These are phyloP conservation scores for Melieria picta DNA, from an alignment of 2,888 invertebrate species.

Conservation along the genomic window DNA sequence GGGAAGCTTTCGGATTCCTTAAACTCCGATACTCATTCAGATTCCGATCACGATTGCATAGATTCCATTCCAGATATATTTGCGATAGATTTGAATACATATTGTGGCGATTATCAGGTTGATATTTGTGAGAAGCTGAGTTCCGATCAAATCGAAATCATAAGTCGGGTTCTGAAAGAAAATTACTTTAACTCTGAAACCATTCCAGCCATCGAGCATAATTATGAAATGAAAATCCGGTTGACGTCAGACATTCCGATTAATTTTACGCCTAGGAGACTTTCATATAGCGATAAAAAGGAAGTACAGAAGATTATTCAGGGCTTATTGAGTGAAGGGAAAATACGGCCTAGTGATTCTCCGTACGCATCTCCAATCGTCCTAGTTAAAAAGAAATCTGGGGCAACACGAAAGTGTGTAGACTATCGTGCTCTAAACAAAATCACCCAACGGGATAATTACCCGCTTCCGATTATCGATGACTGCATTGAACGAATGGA, in stretches of 20 bases:
- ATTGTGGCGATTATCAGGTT: too few relatives aligned
- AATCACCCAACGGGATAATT: slow-evolving; percentile 6
- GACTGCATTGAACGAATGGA: slow-evolving; percentile 7
- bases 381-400: slow-evolving; percentile 1
- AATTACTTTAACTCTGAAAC: too few relatives aligned
- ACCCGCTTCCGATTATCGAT: slow-evolving; percentile 9
- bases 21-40: too few relatives aligned
- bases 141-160: too few relatives aligned
- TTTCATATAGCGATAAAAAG: not conserved
- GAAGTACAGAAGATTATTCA: slow-evolving; percentile 3
- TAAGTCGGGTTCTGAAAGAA: too few relatives aligned
- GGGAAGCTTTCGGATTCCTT: too few relatives aligned
- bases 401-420: slow-evolving; percentile 6
- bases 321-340: slow-evolving; percentile 1
- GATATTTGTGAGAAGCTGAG: too few relatives aligned
- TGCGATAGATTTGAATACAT: too few relatives aligned
- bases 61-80: too few relatives aligned
- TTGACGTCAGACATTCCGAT: not conserved
- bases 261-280: not conserved
- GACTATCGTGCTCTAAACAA: slow-evolving; percentile 9
- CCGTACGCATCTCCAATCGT: not conserved
- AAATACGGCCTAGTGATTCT: slow-evolving; percentile 13
- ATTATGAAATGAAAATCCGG: not conserved
- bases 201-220: too few relatives aligned
- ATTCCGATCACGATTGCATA: too few relatives aligned